Evolutionary conservation across 2,888 invertebrate species (phyloP).

Genomic region (Biston stratarius): DNA sequence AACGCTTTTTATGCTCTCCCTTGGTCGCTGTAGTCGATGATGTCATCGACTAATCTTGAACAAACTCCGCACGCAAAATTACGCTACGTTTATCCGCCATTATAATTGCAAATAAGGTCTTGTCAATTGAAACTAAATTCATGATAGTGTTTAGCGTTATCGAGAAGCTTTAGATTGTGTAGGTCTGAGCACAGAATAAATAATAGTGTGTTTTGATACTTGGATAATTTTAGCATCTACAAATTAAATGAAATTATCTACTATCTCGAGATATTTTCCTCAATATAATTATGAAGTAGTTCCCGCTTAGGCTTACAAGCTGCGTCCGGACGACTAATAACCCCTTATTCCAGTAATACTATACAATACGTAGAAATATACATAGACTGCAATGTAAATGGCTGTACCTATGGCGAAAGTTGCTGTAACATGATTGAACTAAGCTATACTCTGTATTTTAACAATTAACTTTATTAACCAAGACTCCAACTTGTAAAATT

Average conservation of each 20-base stretch:
- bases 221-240: background rate
- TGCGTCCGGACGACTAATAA: constrained; percentile 56
- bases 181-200: background rate
- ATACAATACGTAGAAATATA: constrained; percentile 18
- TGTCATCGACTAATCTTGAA: constrained; percentile 70
- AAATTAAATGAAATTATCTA: constrained; percentile 10
- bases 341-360: constrained; percentile 40
- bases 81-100: constrained; percentile 54
- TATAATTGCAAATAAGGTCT: constrained; percentile 50
- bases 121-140: constrained; percentile 25
- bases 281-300: constrained; percentile 22
- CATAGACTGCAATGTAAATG: constrained; percentile 26
- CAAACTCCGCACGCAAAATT: constrained; percentile 49
- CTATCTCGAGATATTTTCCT: constrained; percentile 21
- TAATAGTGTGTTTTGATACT: background rate
- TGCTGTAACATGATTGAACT: constrained; percentile 19
- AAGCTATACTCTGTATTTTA: constrained; percentile 2
- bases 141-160: constrained; percentile 19
- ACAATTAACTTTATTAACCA: background rate
- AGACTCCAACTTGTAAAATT: background rate
- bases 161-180: constrained; percentile 2
- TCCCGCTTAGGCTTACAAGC: constrained; percentile 34
- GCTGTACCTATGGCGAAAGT: constrained; percentile 25
- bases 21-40: constrained; percentile 69
- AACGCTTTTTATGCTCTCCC: constrained; percentile 65